phyloP scores from a whole-genome alignment of 2,888 invertebrate species.

The Hirtodrosophila confusa region DNA sequence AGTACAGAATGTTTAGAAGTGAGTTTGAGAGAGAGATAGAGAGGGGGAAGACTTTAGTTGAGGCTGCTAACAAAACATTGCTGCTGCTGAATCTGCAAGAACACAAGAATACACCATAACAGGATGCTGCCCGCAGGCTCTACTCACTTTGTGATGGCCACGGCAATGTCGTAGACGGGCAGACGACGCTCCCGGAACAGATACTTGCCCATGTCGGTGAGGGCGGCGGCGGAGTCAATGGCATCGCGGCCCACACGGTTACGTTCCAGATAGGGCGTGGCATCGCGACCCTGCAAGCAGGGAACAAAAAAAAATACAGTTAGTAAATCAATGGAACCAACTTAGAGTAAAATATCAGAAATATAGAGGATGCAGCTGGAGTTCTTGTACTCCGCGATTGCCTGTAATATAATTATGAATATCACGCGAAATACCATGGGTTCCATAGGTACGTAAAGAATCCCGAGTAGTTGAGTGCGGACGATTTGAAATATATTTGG shows the following conservation, averaged over 20 bases:
- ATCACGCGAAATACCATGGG: no score
- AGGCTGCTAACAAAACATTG: conserved; percentile 33
- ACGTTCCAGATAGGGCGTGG: conserved; percentile 96
- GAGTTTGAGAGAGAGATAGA: conserved; percentile 1
- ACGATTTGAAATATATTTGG: no score
- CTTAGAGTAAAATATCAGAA: no score
- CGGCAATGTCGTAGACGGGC: conserved; percentile 97
- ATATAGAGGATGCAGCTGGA: no score
- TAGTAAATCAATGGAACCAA: no score
- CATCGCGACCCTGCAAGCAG: conserved; percentile 92
- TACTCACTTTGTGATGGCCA: conserved; percentile 97
- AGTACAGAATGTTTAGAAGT: conserved; percentile 7
- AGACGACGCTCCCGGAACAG: conserved; percentile 96
- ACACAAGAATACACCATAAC: conserved; percentile 45
- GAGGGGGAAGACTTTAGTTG: conserved; percentile 11
- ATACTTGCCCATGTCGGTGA: conserved; percentile 99
- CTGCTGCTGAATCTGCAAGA: conserved; percentile 65
- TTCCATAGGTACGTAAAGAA: no score
- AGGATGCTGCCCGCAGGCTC: conserved; percentile 3
- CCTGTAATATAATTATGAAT: no score
- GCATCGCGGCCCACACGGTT: conserved; percentile 97
- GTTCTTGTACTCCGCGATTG: no score
- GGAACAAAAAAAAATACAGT: conserved; percentile 2
- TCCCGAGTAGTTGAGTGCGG: no score
- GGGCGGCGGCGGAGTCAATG: conserved; percentile 96